Evolutionary conservation across 2,797 vertebrate species (phyloP), one percentile per base, ranked within the genome.

Genomic region (Myripristis jacobus): DNA sequence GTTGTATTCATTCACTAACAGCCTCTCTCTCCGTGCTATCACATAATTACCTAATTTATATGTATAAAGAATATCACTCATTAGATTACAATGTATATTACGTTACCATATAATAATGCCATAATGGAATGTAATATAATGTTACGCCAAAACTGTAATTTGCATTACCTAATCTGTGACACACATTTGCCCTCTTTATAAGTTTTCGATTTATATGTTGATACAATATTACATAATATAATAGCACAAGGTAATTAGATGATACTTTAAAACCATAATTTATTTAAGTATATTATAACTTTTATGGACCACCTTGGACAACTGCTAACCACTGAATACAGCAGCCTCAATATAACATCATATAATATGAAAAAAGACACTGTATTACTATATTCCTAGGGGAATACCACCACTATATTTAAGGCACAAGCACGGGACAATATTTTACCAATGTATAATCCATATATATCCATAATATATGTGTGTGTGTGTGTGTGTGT

Each of bases 1-100:
- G 24, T 67, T 70, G 67, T 66, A 60, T 81, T 88, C 71, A 74
- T 76, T 67, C 75, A 62, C 65, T 52, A 79, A 84, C 70, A 75
- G 80, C 73, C 43, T 63, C 71, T 46, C 55, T 66, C n/a, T n/a
- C n/a, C n/a, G 64, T 57, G 51, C 38, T 71, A 38, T 66, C 16
- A 43, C 60, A 54, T 81, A 88, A 91, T 91, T 78, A 81, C 70
- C 67, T 85, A 24, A 88, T 89, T 90, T 85, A 83, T 82, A 84
- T 83, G 75, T 86, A 74, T 75, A 80, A 83, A 75, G 67, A 81
- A 77, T 72, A 86, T 74, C 70, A 65, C 56, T 88, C 76, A 86
- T 88, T 82, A 87, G 56, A 89, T 81, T 81, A 73, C 44, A 66
- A 70, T 81, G 70, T 84, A 66, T 84, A 83, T 82, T 82, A 73